Conservation (phyloP, 2,888 invertebrate genomes). For the Orthonevra nobilis region DNA sequence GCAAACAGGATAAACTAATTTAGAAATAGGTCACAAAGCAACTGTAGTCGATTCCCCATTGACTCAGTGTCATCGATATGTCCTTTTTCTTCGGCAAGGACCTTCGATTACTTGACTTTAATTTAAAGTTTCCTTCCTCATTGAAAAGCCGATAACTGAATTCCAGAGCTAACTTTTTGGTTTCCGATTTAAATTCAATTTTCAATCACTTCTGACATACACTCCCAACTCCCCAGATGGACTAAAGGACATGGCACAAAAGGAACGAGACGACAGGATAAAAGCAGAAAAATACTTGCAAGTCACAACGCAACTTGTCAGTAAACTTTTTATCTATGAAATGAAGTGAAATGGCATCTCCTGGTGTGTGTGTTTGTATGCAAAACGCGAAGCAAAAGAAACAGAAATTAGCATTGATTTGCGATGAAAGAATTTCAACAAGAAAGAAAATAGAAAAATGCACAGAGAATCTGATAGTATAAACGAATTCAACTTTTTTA, state of each 20-base stretch:
- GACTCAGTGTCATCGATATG: too few species aligned
- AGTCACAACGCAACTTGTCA: constrained; percentile 56
- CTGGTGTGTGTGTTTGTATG: background rate
- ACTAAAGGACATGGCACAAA: constrained; percentile 14
- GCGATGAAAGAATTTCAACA: constrained; percentile 47
- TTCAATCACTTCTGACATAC: constrained; percentile 47
- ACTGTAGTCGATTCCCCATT: too few species aligned
- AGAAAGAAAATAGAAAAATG: constrained; percentile 23
- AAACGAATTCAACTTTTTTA: constrained; percentile 65
- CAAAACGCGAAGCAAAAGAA: constrained; percentile 32
- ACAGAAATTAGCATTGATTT: constrained; percentile 69
- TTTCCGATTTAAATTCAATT: constrained; percentile 69
- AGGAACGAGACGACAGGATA: background rate
- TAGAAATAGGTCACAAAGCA: too few species aligned
- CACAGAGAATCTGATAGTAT: constrained; percentile 57
- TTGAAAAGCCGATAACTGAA: constrained; percentile 53
- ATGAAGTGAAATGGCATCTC: constrained; percentile 16
- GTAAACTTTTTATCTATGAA: constrained; percentile 53
- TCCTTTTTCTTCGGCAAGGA: constrained; percentile 5
- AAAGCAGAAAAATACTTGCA: constrained; percentile 36
- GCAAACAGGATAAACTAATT: too few species aligned
- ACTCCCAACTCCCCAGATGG: background rate
- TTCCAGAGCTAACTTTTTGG: constrained; percentile 66
- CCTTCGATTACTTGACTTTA: constrained; percentile 52
- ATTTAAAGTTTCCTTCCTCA: constrained; percentile 51